Evolutionary conservation across 1,140 invertebrate genomes (phyloP), one percentile per base, ranked within the genome.

Genomic region (Lordiphosa stackelbergi): DNA sequence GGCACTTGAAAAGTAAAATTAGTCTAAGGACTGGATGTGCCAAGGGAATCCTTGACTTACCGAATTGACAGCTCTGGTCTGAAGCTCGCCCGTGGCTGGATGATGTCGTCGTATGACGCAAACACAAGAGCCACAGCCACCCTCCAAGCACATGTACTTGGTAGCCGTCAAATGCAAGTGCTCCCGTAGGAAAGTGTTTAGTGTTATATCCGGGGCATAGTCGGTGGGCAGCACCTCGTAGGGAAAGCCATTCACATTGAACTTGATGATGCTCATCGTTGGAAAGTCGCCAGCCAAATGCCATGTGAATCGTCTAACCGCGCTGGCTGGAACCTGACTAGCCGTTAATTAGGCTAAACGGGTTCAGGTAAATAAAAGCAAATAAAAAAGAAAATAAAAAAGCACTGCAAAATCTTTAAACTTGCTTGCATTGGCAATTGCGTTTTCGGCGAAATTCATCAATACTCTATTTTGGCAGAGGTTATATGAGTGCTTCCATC

Each of bases 81-180:
- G 85, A 59, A 83, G 73, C 84, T 90, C 90, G 62, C 89, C 88
- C 10, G 81, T 89, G 2, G 89, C 79, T 4, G 91, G 90, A 72
- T 93, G 88, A 0, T 85, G 77, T 1, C 88, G 87, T 41, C 88
- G 88, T 0, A 91, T 91, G 2, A 92, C 87, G 5, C 96, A 94
- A 19, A 95, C 88, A 73, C 95, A 96, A 1, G 91, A 90, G 1
- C 95, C 95, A 77, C 95, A 96, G 0, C 94, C 94, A 16, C 94
- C 95, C 87, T 97, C 95, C 6, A 90, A 88, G 70, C 95, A 96
- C 92, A 94, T 94, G 5, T 88, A 89, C 81, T 96, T 96, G 0
- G 94, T 96, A 4, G 94, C 95, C 31, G 90, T 92, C 1, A 95
- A 88, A 19, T 92, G 89, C 0, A 91, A 91, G 63, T 91, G 79